These are phyloP conservation scores for Tribolium freemani DNA, from an alignment of 2,888 invertebrate species.

Conservation along the genomic window DNA sequence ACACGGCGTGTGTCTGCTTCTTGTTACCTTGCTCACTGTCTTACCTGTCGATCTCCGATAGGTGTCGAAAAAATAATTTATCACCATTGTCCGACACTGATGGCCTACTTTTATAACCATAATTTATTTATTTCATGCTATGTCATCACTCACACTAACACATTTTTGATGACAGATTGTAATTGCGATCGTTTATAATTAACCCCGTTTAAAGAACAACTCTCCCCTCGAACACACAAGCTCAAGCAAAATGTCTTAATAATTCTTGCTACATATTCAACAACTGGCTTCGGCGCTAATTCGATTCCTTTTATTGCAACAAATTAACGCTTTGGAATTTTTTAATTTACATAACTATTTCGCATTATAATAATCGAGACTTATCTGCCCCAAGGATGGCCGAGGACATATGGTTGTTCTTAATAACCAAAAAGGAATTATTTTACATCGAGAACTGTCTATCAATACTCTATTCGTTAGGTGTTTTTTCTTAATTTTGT, in stretches of 20 bases:
- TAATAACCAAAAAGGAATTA: neutral
- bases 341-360: neutral
- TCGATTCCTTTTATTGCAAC: neutral
- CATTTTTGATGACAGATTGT: slow-evolving; percentile 34
- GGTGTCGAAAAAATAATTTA: slow-evolving; percentile 49
- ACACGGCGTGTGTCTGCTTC: slow-evolving; percentile 49
- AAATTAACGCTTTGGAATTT: neutral
- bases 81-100: slow-evolving; percentile 42
- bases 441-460: neutral
- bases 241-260: neutral
- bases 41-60: slow-evolving; percentile 39
- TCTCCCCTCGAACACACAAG: neutral
- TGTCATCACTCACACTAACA: slow-evolving; percentile 34
- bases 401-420: neutral
- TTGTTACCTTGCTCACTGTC: slow-evolving; percentile 46
- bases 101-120: slow-evolving; percentile 43
- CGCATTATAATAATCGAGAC: neutral
- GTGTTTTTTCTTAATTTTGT: no score
- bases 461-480: neutral
- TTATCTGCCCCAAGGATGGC: neutral
- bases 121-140: slow-evolving; percentile 44
- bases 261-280: neutral
- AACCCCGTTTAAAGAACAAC: slow-evolving; percentile 10
- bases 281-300: neutral
- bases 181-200: slow-evolving; percentile 25